A percentile compares a stretch with the other conserved stretches of the same genome.
Conservation (phyloP, 2,113 vertebrate genomes). For the Garra rufa region DNA sequence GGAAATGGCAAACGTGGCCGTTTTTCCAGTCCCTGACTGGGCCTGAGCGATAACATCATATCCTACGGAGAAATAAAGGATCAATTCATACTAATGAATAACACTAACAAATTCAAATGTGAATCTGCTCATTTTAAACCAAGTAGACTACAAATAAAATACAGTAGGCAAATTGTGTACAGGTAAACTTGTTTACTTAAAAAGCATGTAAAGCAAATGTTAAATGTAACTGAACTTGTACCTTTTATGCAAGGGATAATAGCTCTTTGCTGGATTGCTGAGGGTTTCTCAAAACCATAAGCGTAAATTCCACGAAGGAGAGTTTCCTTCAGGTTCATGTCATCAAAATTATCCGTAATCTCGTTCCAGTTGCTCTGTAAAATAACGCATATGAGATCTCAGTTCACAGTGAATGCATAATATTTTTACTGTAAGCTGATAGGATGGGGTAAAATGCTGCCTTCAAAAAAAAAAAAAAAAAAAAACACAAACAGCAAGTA, state of each 20-base stretch:
- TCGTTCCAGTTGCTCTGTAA: constrained; percentile 98
- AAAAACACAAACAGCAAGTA: neutral
- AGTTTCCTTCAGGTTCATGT: constrained; percentile 98
- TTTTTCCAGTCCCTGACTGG: constrained; percentile 99
- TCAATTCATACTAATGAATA: neutral
- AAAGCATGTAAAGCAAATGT: neutral
- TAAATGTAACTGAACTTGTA: constrained; percentile 62
- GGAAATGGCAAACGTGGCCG: constrained; percentile 99
- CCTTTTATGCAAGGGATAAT: constrained; percentile 99
- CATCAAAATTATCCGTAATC: constrained; percentile 98
- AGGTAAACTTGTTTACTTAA: neutral
- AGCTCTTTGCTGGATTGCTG: constrained; percentile 97
- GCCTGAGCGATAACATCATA: constrained; percentile 99
- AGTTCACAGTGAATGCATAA: neutral
- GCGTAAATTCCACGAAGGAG: constrained; percentile 97
- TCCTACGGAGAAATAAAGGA: constrained; percentile 76
- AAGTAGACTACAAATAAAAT: neutral
- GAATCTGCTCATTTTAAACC: too few species aligned
- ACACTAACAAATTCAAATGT: too few species aligned
- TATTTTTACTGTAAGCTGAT: neutral
- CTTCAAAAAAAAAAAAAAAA: too few species aligned
- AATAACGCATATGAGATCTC: neutral
- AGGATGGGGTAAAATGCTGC: neutral
- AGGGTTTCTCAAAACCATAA: constrained; percentile 99
- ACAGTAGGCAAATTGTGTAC: too few species aligned